Conservation (phyloP, 2,113 vertebrate genomes). For the Oreocharis arfaki region DNA sequence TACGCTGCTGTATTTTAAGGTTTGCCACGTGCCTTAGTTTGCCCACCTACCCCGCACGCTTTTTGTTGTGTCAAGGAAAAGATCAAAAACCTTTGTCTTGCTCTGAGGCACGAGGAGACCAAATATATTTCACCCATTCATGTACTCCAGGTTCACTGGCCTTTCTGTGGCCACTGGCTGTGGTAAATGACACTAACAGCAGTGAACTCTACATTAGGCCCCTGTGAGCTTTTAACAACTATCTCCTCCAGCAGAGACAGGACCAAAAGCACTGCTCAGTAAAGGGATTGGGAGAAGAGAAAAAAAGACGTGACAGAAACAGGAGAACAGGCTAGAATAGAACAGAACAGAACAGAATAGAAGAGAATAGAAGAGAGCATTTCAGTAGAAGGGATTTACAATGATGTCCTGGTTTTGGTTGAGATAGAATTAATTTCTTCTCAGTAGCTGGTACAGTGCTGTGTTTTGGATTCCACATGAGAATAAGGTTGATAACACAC, state of each 20-base stretch:
- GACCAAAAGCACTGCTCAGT: background rate
- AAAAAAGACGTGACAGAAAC: background rate
- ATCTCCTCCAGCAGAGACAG: background rate
- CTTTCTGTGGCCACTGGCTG: background rate
- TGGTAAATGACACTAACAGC: background rate
- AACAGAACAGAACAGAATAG: background rate
- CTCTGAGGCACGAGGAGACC: background rate
- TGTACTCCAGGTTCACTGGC: background rate
- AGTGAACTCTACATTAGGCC: background rate
- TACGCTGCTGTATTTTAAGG: background rate
- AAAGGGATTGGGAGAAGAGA: background rate
- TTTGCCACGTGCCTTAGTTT: background rate
- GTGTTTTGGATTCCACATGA: background rate
- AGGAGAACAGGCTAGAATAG: background rate
- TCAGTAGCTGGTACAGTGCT: background rate
- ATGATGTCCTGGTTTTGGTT: background rate
- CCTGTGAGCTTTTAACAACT: background rate
- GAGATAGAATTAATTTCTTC: background rate
- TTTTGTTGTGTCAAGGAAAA: background rate
- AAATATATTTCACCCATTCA: background rate
- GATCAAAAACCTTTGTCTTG: background rate
- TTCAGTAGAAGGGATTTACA: background rate
- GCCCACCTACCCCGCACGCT: background rate
- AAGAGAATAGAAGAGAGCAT: background rate
- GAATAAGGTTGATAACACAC: background rate